Evolutionary conservation across 2,113 vertebrate species (phyloP).

Genomic region (Spilogale gracilis): DNA sequence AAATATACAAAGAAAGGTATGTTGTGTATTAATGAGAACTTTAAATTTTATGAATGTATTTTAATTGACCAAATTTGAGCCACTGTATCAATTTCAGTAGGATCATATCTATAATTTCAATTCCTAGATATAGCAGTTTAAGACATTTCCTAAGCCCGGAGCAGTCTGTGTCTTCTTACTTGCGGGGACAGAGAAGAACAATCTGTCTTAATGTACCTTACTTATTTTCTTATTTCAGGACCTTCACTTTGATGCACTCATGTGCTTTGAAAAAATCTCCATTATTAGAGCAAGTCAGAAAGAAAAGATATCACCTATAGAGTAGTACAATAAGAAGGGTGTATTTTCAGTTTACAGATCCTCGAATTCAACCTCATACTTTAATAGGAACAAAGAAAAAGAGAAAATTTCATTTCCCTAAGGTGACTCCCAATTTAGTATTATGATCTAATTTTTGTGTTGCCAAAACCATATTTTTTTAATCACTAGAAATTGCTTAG

Average conservation of each 20-base stretch:
- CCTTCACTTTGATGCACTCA: neutral
- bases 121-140: neutral
- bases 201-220: neutral
- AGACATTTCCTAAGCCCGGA: neutral
- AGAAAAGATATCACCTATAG: neutral
- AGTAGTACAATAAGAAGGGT: neutral
- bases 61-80: slow-evolving; percentile 4
- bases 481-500: slow-evolving; percentile 14
- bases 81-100: neutral
- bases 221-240: neutral
- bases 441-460: neutral
- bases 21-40: neutral
- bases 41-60: neutral
- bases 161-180: neutral
- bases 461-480: slow-evolving; percentile 44
- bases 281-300: neutral
- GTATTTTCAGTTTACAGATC: neutral
- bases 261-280: neutral
- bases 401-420: neutral
- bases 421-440: neutral
- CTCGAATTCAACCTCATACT: neutral
- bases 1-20: neutral
- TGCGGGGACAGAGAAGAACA: neutral
- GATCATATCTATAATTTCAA: neutral
- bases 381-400: neutral